These are phyloP conservation scores for Lepus townsendii DNA, from an alignment of 2,797 vertebrate species.

Conservation along the genomic window DNA sequence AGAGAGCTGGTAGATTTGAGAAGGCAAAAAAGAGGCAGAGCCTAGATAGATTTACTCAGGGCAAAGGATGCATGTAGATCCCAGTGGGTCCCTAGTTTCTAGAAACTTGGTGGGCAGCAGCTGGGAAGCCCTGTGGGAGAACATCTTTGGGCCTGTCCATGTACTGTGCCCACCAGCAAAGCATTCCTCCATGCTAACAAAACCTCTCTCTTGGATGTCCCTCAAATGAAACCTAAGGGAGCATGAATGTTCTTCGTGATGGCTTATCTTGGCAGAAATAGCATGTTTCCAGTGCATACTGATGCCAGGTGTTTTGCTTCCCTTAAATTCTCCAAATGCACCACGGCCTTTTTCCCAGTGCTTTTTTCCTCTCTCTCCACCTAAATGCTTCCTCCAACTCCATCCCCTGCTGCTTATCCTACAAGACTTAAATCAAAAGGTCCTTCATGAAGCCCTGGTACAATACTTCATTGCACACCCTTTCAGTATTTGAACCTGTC, in stretches of 20 bases:
- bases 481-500: not conserved
- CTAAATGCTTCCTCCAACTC: not conserved
- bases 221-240: not conserved
- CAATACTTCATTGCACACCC: not conserved
- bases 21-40: not conserved
- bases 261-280: not conserved
- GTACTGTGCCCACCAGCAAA: fast-evolving
- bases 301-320: not conserved
- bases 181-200: not conserved
- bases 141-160: fast-evolving
- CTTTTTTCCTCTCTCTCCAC: not conserved
- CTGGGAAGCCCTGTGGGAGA: fast-evolving
- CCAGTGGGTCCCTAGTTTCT: not conserved
- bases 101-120: not conserved
- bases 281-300: fast-evolving
- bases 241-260: not conserved
- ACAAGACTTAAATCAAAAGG: not conserved
- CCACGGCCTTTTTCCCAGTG: not conserved
- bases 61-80: not conserved
- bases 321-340: not conserved
- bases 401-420: not conserved
- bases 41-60: not conserved
- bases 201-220: not conserved
- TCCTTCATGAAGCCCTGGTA: not conserved
- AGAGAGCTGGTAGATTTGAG: not conserved